Evolutionary conservation across 2,888 invertebrate genomes (phyloP), one percentile per base, ranked within the genome.

Genomic region (Strigamia maritima): DNA sequence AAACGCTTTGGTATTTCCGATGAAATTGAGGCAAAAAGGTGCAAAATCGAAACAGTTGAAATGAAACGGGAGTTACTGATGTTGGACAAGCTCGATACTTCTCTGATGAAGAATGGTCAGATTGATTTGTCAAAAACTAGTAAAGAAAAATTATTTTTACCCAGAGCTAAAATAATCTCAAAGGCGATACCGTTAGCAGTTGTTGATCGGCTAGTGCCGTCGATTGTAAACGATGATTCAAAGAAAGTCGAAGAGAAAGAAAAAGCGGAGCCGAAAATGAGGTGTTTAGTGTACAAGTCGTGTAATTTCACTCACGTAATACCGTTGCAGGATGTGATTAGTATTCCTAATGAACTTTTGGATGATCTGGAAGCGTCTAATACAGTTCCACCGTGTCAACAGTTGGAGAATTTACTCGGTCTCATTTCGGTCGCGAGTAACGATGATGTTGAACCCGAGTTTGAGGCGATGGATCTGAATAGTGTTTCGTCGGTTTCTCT

Each of bases 281-380:
- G 28, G n/a, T 70, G 70, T 70, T 70, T 70, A n/a, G 70, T 70
- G 28, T 70, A 70, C n/a, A 70, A 70, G 26, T 70, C 70, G 70
- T n/a, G 1, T 2, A 70, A 70, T 70, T 70, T 70, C 28, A 70
- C 70, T 1, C 70, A 70, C 28, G 70, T 70, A 12, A 28, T 70
- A 14, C 70, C 70, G 70, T 16, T 70, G 28, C 70, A 70, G 26
- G 70, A 70, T n/a, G 70, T 70, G 12, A 70, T 70, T 2, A 70
- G 70, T 26, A 70, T 70, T 26, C 70, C 70, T 4, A 70, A 70
- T 14, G 70, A 70, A 28, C 14, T 70, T 1, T 70, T 70, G 28
- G 70, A 70, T 0, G 70, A 70, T 70, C 28, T 70, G 16, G 70
- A 70, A 28, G 7, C 26, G 1, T 70, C 28, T 19, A 54, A 0